phyloP scores from a whole-genome alignment of 2,113 vertebrate species.

The mouse (Mus musculus) region DNA sequence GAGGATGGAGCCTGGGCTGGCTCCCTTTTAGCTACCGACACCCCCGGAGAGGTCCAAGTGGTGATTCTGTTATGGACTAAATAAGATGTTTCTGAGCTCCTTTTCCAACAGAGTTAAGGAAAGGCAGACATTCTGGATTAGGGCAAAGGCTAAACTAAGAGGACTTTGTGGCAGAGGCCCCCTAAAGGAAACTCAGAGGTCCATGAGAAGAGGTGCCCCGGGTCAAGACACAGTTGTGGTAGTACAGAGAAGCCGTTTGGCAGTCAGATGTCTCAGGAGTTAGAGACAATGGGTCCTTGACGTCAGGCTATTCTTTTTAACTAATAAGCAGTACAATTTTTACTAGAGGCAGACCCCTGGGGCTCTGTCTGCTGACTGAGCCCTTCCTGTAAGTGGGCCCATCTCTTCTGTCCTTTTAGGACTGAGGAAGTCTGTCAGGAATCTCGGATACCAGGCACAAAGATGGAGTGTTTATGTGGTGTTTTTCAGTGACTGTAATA shows the following conservation, averaged over 20 bases:
- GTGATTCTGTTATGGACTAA: background rate
- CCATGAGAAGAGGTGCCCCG: background rate
- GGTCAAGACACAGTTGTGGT: background rate
- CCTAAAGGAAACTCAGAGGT: background rate
- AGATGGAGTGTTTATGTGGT: background rate
- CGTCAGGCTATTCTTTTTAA: background rate
- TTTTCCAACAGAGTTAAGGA: background rate
- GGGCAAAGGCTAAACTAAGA: background rate
- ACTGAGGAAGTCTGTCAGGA: background rate
- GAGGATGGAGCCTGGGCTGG: background rate
- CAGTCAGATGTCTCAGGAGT: background rate
- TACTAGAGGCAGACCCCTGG: background rate
- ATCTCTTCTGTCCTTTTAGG: background rate
- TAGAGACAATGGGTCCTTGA: background rate
- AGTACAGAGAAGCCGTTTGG: too few relatives aligned
- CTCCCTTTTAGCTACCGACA: background rate
- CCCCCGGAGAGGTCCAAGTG: rapidly evolving
- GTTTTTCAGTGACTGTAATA: constrained; percentile 48
- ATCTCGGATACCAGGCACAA: background rate
- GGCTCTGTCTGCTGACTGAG: background rate
- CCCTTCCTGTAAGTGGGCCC: background rate
- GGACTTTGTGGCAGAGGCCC: background rate
- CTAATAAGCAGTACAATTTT: background rate
- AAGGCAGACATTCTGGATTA: background rate
- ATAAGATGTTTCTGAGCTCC: background rate